These are phyloP conservation scores for Pherbina coryleti DNA, from an alignment of 2,888 invertebrate species.

Conservation along the genomic window DNA sequence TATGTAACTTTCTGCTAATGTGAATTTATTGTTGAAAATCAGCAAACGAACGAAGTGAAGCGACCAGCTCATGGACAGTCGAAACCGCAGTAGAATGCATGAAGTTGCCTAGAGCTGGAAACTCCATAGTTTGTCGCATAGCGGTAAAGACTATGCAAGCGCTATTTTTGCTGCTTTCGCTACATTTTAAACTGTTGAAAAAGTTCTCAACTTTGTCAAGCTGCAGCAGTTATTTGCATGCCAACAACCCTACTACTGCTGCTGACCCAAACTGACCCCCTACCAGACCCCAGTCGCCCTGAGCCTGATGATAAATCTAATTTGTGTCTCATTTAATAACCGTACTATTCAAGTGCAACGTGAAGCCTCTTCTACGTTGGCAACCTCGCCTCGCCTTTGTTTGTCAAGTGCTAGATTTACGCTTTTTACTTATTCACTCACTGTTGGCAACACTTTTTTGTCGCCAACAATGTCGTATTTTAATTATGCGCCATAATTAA, in stretches of 20 bases:
- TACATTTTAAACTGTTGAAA: neutral
- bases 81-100: neutral
- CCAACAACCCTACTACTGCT: neutral
- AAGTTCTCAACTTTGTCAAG: neutral
- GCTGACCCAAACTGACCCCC: neutral
- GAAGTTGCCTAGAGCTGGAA: neutral
- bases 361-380: neutral
- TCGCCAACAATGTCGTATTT: slow-evolving; percentile 41
- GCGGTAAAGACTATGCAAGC: neutral
- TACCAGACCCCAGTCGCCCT: neutral
- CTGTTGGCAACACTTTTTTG: slow-evolving; percentile 8
- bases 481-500: slow-evolving; percentile 47
- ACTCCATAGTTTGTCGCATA: slow-evolving; percentile 11
- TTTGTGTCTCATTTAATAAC: slow-evolving; percentile 66
- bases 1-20: slow-evolving; percentile 61
- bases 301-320: slow-evolving; percentile 59
- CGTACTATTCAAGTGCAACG: neutral
- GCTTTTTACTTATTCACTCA: neutral
- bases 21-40: slow-evolving; percentile 65
- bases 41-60: slow-evolving; percentile 12
- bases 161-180: slow-evolving; percentile 7
- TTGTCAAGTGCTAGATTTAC: slow-evolving; percentile 18
- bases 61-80: neutral
- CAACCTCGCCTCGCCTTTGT: neutral
- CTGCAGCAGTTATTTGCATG: neutral